Evolutionary conservation across 1,140 invertebrate species (phyloP), one percentile per base, ranked within the genome.

Genomic region (Leptinotarsa defecta): DNA sequence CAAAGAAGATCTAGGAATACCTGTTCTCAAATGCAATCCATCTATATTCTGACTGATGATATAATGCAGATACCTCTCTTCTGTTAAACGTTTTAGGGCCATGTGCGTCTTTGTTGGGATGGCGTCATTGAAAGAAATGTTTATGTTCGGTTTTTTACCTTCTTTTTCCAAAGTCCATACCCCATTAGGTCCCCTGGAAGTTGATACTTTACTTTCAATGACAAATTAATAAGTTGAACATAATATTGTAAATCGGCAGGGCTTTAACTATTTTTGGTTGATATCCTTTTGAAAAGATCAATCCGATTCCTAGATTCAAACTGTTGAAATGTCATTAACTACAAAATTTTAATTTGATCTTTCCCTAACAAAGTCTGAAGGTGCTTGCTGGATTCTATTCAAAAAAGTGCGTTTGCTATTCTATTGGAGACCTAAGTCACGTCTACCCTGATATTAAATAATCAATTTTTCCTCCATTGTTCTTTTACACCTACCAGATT

Each of bases 41-140:
- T 99, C 98, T 82, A 99, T 98, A 88, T 99, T 99, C 86, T 99
- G 98, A 83, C 95, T 98, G 11, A 99, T 90, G 22, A 99, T 89
- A 85, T 94, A 98, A 74, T 97, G 92, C 1, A 98, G 86, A 85
- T 91, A 91, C 49, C 91, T 91, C 86, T 86, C 84, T 81, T 94
- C 91, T 76, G 96, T 89, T 65, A 99, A 87, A 82, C 92, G 91
- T 77, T 93, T 91, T 20, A 99, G 84, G 65, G 96, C 95, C 93
- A 98, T 96, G 85, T 99, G 98, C 1, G 97, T 96, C 82, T 92
- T 91, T 24, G 98, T 98, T 48, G 98, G 98, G 77, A 90, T 87
- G 4, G 97, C 98, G 81, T 95, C 92, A 83, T 96, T 91, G 89
- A 99, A 99, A 15, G 95, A 96, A 74, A 94, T 91, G 87, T 93